Base-by-base conservation (phyloP, 2,113 vertebrate genomes). In the Poicephalus gulielmi region DNA sequence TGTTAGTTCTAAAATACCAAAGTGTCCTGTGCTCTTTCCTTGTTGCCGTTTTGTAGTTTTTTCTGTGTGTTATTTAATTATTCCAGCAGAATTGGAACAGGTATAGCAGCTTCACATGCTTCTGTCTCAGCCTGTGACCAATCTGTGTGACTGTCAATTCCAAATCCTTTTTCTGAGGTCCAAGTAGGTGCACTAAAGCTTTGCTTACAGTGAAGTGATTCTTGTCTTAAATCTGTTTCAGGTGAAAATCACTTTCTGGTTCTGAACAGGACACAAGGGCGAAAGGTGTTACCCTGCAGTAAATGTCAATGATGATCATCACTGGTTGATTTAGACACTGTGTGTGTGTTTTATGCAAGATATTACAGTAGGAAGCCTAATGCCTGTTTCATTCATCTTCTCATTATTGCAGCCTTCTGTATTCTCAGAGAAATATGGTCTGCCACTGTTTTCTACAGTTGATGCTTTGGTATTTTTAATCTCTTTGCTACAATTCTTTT, bases 1-100 rank as follows among this genome's bases (percentile, higher is more conserved):
- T 87, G 31, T 79, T 94, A 90, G 88, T 96, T 87, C 86, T 87
- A 91, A 92, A 97, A 96, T 96, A 95, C 95, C 97, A 94, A 94
- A 96, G 89, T 82, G 77, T 94, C 94, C 94, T 92, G 33, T 73
- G 83, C 41, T 86, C 39, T 88, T 94, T 95, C 39, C 71, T 94
- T 95, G 55, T 92, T 88, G 57, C 73, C 57, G 35, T 90, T 93
- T 97, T 92, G 85, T 95, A 79, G 30, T 28, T 95, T 91, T 93
- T 94, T 84, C 66, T 93, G 71, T 78, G 31, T 73, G 41, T 86
- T 95, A 57, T 95, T 87, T 88, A 78, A 75, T 86, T 30, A 91
- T 93, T 93, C 55, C 46, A 68, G 25, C 78, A 88, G 79, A 90
- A 88, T 6, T 73, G 88, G 74, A 79, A 63, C 69, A 60, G 82